Conservation (phyloP, 2,113 vertebrate genomes). For the Mirza zaza region DNA sequence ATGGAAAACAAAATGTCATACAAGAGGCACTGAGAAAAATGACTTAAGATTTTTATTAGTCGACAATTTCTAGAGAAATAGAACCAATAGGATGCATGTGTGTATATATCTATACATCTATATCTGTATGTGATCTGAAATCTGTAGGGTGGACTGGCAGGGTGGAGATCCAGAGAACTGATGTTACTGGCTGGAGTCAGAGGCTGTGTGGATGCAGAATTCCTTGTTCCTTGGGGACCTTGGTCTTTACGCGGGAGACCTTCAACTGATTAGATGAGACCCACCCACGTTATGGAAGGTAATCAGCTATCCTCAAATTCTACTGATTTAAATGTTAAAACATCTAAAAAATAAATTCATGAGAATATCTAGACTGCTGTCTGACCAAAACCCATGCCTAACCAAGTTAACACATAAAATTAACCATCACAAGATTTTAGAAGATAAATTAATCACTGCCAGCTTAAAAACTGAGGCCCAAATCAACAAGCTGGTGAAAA, state of each 20-base stretch:
- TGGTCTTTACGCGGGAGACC: too few species aligned
- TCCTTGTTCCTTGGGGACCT: neutral
- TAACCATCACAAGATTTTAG: neutral
- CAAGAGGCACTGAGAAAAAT: neutral
- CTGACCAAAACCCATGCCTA: neutral
- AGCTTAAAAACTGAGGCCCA: neutral
- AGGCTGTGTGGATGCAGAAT: neutral
- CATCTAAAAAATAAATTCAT: neutral
- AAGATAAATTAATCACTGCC: neutral
- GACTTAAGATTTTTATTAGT: neutral
- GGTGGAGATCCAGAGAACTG: neutral
- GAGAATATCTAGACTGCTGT: neutral
- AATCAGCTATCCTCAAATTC: neutral
- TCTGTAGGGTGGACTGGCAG: too few species aligned
- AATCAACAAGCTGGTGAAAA: neutral
- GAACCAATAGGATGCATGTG: neutral
- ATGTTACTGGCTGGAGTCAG: neutral
- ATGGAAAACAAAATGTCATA: neutral
- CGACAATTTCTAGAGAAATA: neutral
- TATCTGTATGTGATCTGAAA: neutral
- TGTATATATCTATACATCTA: neutral
- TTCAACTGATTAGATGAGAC: neutral
- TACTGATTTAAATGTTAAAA: neutral
- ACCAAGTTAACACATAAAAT: neutral
- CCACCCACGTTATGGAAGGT: neutral